Percentiles rank a stretch among this genome's conserved stretches.
Evolutionary conservation across 1,140 invertebrate genomes (phyloP).

Genomic region (Eulimnadia texana): DNA sequence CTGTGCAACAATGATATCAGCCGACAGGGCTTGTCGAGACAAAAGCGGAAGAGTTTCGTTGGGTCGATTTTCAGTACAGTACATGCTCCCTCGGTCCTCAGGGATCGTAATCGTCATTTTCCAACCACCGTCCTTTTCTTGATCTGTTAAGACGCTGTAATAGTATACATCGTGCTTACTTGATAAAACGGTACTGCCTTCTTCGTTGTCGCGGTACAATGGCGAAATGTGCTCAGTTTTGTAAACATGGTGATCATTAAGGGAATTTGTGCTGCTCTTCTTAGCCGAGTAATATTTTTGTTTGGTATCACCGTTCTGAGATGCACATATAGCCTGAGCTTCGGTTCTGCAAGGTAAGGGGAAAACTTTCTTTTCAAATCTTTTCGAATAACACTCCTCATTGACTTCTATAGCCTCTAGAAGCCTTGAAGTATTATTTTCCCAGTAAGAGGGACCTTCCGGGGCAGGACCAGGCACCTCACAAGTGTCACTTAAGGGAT

Average conservation of each 20-base stretch:
- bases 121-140: background rate
- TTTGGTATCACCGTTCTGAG: no score
- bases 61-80: no score
- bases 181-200: background rate
- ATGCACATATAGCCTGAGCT: no score
- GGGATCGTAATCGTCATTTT: no score
- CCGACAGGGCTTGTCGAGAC: conserved; percentile 21
- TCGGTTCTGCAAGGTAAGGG: no score
- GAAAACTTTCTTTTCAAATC: no score
- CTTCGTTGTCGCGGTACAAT: no score
- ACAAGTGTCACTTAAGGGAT: background rate
- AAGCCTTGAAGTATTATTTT: background rate
- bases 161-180: background rate
- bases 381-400: background rate
- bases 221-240: no score
- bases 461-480: background rate
- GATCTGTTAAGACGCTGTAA: background rate
- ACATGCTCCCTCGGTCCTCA: no score
- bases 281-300: no score
- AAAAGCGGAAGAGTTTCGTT: background rate
- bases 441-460: background rate
- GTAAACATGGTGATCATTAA: no score
- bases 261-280: no score
- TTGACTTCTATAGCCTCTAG: background rate
- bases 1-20: conserved; percentile 53